Base-by-base conservation (phyloP, 1,140 invertebrate genomes). In the Leptonema lineaticorne region DNA sequence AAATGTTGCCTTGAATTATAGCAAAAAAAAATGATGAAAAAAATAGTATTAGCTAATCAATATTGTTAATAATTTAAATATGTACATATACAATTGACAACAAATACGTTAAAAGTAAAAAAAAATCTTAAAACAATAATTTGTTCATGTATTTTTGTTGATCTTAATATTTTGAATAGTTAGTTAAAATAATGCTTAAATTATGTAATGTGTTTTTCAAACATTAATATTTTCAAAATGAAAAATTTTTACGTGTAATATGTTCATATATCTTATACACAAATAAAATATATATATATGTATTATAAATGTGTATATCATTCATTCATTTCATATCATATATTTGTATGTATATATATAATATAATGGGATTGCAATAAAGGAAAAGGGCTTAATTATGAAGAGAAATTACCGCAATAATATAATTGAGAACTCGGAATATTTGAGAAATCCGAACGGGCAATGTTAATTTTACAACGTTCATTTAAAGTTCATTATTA, bases 211-310 rank as follows among this genome's bases (percentile, higher is more conserved):
- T 20, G 57, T 33, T 59, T 59, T 33, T 33, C 20, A 6, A 53
- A 53, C 18, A 18, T 28, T 45, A 62, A 62, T 45, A 41, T 22
- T 62, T 60, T 62, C 29, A 16, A 37, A n/a, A 37, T 37, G 22
- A 62, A 41, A 37, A 62, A 16, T 62, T 62, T n/a, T 37, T 62
- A 62, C 37, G 30, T 45, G 37, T 62, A 62, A 45, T 62, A 16
- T 62, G 59, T 62, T 62, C 59, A 62, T 33, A 45, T 53, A 53
- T 53, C 18, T 45, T 62, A 62, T 41, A 62, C n/a, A n/a, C 24
- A 62, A 26, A 62, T 45, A 62, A 53, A 45, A 62, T 45, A 62
- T 62, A 58, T n/a, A n/a, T 28, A 45, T 62, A 62, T 41, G 24
- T 45, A 62, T 45, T 45, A 62, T 45, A 45, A 37, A 22, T 26